These are phyloP conservation scores for Caenorhabditis briggsae DNA, from an alignment of 1,140 invertebrate genomes.

Conservation along the genomic window DNA sequence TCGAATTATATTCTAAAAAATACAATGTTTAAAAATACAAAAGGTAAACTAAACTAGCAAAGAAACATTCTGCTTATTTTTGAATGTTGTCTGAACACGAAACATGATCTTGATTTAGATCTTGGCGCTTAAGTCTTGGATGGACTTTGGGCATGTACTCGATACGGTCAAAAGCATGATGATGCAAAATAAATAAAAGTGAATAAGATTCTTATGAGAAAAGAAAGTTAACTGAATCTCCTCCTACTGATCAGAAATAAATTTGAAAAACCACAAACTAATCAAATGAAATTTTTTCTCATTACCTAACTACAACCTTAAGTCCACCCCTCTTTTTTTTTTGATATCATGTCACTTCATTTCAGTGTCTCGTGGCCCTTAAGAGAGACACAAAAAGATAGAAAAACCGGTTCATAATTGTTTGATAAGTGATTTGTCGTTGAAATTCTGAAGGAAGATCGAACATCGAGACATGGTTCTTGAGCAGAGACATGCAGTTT, in stretches of 20 bases:
- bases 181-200: no score
- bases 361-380: slow-evolving; percentile 18
- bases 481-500: slow-evolving; percentile 19
- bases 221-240: no score
- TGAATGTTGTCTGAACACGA: neutral
- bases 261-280: neutral
- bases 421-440: slow-evolving; percentile 47
- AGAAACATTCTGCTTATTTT: neutral
- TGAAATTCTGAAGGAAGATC: slow-evolving; percentile 40
- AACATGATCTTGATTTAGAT: slow-evolving; percentile 7
- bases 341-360: neutral
- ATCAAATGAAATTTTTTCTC: neutral
- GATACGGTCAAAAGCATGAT: neutral
- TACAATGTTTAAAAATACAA: no score
- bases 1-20: no score
- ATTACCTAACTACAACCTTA: slow-evolving; percentile 13
- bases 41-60: neutral
- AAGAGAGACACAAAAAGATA: neutral
- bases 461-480: slow-evolving; percentile 24
- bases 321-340: neutral
- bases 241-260: neutral
- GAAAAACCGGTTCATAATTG: slow-evolving; percentile 31
- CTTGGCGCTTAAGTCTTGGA: neutral
- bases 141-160: slow-evolving; percentile 10
- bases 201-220: no score